Evolutionary conservation across 2,888 invertebrate genomes (phyloP).

Genomic region (Xanthostigma xanthostigma): DNA sequence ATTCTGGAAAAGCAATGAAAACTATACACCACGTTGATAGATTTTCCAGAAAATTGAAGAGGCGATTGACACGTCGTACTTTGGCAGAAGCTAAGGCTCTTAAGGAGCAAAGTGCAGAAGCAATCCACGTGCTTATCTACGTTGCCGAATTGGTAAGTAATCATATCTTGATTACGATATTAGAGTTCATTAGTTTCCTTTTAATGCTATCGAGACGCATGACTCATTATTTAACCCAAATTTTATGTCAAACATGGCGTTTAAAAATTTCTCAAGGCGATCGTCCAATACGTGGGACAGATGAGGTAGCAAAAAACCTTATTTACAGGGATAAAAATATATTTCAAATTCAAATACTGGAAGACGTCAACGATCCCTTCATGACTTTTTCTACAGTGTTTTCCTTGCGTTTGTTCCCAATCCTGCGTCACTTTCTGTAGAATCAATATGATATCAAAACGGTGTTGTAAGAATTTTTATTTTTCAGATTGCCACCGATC

Average conservation of each 20-base stretch:
- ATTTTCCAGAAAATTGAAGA: slow-evolving; percentile 60
- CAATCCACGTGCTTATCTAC: slow-evolving; percentile 60
- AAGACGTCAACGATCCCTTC: background rate
- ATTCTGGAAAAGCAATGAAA: slow-evolving; percentile 45
- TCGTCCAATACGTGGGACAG: too few relatives aligned
- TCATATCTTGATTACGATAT: background rate
- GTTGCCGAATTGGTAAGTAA: slow-evolving; percentile 58
- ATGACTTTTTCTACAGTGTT: background rate
- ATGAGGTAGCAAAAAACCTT: too few relatives aligned
- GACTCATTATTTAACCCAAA: too few relatives aligned
- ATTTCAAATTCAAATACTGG: too few relatives aligned
- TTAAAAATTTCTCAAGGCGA: too few relatives aligned
- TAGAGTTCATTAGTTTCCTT: too few relatives aligned
- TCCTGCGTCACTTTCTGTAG: background rate
- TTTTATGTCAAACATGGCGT: too few relatives aligned
- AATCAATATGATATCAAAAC: background rate
- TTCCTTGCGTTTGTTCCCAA: too few relatives aligned
- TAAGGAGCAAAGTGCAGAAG: slow-evolving; percentile 59
- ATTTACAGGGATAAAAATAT: too few relatives aligned
- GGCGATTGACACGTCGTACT: slow-evolving; percentile 61
- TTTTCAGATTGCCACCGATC: slow-evolving; percentile 59
- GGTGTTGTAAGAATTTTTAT: background rate
- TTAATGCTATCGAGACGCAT: too few relatives aligned
- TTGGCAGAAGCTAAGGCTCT: slow-evolving; percentile 66
- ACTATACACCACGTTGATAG: slow-evolving; percentile 67